Conservation (phyloP, 53 echinoderm and acorn worm genomes). For the Astropecten irregularis region DNA sequence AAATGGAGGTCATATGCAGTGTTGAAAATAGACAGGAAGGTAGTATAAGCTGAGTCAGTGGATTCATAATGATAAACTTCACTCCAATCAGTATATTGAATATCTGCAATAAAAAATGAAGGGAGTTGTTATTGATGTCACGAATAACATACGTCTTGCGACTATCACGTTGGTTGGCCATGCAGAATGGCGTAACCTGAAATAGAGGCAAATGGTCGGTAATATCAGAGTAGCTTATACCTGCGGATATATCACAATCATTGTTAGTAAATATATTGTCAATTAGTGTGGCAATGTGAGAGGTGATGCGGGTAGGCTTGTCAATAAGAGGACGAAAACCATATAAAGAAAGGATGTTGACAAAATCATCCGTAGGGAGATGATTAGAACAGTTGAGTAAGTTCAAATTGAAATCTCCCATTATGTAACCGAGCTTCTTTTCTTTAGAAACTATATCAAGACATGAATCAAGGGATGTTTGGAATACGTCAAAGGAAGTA, state of each 20-base stretch:
- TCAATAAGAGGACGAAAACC: slow-evolving; percentile 18
- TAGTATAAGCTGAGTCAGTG: not conserved
- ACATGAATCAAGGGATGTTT: not conserved
- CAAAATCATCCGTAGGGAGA: slow-evolving; percentile 1
- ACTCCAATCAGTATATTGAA: not conserved
- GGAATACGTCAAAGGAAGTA: not conserved
- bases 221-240: too few species aligned
- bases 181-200: not conserved
- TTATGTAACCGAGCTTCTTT: slow-evolving; percentile 15
- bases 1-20: not conserved
- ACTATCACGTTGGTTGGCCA: not conserved
- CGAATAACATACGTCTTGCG: not conserved
- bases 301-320: too few species aligned
- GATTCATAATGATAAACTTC: not conserved
- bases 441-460: not conserved
- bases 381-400: not conserved
- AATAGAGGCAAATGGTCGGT: not conserved
- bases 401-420: too few species aligned
- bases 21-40: not conserved
- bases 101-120: not conserved
- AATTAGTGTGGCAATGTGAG: slow-evolving; percentile 32
- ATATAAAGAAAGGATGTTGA: slow-evolving; percentile 13
- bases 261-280: slow-evolving; percentile 45
- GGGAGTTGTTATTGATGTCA: not conserved
- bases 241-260: not conserved